Conservation (phyloP, 2,888 invertebrate species). For the Drosophila fulvimacula region DNA sequence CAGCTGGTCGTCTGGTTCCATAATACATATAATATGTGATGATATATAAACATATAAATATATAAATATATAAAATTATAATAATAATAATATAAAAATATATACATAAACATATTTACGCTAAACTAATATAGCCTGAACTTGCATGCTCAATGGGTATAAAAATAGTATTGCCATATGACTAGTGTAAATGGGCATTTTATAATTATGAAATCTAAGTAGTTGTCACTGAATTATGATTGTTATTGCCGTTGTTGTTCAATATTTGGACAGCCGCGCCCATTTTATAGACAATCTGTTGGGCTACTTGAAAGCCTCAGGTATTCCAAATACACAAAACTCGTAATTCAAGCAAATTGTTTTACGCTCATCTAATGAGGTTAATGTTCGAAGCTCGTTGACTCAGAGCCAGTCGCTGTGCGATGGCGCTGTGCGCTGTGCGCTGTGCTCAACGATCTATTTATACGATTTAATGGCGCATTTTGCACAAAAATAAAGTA, state of each 20-base stretch:
- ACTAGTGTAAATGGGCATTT: background rate
- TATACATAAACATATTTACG: background rate
- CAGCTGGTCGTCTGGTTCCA: no score
- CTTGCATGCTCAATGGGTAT: background rate
- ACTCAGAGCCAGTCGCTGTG: constrained; percentile 60
- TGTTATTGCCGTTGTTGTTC: background rate
- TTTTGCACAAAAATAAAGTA: constrained; percentile 80
- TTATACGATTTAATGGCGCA: constrained; percentile 78
- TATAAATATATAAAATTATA: no score
- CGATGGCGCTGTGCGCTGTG: constrained; percentile 48
- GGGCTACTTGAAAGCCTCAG: constrained; percentile 35
- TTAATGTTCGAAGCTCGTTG: constrained; percentile 77
- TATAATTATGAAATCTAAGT: constrained; percentile 3
- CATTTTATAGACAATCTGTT: constrained; percentile 37
- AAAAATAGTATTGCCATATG: background rate
- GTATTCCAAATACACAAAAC: constrained; percentile 28
- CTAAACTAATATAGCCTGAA: background rate
- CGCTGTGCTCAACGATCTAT: constrained; percentile 69
- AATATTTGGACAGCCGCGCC: constrained; percentile 30
- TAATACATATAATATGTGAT: no score
- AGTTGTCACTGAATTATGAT: constrained; percentile 1
- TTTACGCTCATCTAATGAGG: constrained; percentile 68
- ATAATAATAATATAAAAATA: no score
- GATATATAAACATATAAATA: no score
- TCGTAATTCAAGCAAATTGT: constrained; percentile 36